Conservation (phyloP, 1,140 invertebrate species). For the Drosophila asahinai region DNA sequence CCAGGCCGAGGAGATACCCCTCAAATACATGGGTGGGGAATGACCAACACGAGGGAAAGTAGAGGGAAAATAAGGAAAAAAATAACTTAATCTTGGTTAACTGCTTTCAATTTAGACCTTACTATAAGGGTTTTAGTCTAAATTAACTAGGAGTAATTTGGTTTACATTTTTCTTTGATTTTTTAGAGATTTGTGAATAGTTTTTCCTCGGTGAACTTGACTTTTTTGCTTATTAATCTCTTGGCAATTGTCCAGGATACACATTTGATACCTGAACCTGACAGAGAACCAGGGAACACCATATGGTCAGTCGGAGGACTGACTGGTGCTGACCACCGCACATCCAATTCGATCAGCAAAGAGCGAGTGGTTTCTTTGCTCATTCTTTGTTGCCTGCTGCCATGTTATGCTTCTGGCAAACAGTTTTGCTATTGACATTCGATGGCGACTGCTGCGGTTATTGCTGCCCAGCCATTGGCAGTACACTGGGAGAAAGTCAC, state of each 20-base stretch:
- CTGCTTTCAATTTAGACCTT: background rate
- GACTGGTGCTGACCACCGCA: background rate
- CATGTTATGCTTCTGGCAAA: slow-evolving; percentile 66
- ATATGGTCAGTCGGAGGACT: background rate
- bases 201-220: background rate
- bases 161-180: no score
- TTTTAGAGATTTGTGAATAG: background rate
- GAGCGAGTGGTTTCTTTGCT: slow-evolving; percentile 14
- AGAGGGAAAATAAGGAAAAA: no score
- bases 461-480: slow-evolving; percentile 1
- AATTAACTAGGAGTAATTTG: background rate
- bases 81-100: no score
- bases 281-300: background rate
- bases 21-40: background rate
- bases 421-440: slow-evolving; percentile 77
- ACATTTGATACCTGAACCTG: background rate
- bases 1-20: background rate
- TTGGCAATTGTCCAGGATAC: background rate
- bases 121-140: background rate
- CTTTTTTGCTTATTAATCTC: no score
- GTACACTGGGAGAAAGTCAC: slow-evolving; percentile 3
- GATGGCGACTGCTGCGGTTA: slow-evolving; percentile 52
- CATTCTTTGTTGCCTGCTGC: slow-evolving; percentile 30
- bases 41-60: background rate
- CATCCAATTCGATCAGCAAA: slow-evolving; percentile 17